phyloP scores from a whole-genome alignment of 2,888 invertebrate genomes.

The Xylophagus ater region DNA sequence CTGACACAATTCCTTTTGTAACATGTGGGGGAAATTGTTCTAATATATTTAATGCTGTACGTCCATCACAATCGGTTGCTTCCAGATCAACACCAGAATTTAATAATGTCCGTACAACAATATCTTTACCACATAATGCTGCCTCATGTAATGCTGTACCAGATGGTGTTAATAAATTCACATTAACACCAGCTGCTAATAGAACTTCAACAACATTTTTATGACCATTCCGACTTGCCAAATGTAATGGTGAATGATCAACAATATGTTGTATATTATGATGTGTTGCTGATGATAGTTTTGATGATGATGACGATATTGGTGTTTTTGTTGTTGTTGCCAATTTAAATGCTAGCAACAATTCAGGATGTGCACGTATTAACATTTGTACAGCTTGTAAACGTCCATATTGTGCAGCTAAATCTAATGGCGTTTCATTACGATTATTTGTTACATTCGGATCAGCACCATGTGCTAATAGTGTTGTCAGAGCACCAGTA shows the following conservation, averaged over 20 bases:
- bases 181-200: slow-evolving; percentile 73
- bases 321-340: slow-evolving; percentile 5
- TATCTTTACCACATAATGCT: slow-evolving; percentile 80
- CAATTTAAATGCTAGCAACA: slow-evolving; percentile 58
- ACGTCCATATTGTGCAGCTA: slow-evolving; percentile 81
- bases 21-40: slow-evolving; percentile 82
- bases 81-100: slow-evolving; percentile 72
- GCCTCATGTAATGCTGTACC: slow-evolving; percentile 93
- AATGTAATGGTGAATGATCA: slow-evolving; percentile 78
- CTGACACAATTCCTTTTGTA: slow-evolving; percentile 72
- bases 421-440: slow-evolving; percentile 85
- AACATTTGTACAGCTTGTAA: slow-evolving; percentile 81
- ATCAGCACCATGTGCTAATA: slow-evolving; percentile 77
- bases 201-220: slow-evolving; percentile 73
- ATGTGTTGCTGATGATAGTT: slow-evolving; percentile 16
- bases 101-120: slow-evolving; percentile 71
- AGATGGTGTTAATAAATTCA: slow-evolving; percentile 72
- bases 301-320: background rate
- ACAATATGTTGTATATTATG: slow-evolving; percentile 33
- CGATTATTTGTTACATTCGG: slow-evolving; percentile 75
- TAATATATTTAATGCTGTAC: slow-evolving; percentile 77
- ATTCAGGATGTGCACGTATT: slow-evolving; percentile 70
- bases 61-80: slow-evolving; percentile 65
- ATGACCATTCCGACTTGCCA: slow-evolving; percentile 87
- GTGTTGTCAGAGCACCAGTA: slow-evolving; percentile 68